Evolutionary conservation across 2,797 vertebrate species (phyloP).

Genomic region (Serranus cabrilla): DNA sequence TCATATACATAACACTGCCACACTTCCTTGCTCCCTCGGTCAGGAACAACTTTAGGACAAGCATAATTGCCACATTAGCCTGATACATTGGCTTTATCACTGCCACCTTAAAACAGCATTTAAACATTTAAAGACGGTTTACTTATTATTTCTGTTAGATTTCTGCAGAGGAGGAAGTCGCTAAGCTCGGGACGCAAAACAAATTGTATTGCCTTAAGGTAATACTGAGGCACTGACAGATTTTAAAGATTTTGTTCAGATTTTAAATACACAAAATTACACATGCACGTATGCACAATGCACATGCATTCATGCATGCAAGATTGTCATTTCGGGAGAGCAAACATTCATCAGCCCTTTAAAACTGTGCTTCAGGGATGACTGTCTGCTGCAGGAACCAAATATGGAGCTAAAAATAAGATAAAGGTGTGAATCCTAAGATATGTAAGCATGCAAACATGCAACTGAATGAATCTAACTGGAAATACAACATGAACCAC

Average conservation of each 20-base stretch:
- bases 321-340: slow-evolving; percentile 19
- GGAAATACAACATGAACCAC: not conserved
- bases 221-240: not conserved
- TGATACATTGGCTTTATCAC: not conserved
- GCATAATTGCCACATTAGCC: slow-evolving; percentile 2
- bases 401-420: slow-evolving; percentile 7
- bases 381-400: not conserved
- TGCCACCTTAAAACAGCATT: not conserved
- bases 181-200: not conserved
- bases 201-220: not conserved
- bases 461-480: not conserved
- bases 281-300: not conserved
- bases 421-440: not conserved
- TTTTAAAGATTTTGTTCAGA: slow-evolving; percentile 22
- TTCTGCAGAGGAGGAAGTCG: not conserved
- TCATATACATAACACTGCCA: slow-evolving; percentile 39
- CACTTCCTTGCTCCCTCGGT: slow-evolving; percentile 25
- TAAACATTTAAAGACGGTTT: not conserved
- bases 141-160: slow-evolving; percentile 7
- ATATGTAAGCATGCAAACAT: not conserved
- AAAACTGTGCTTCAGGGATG: slow-evolving; percentile 5
- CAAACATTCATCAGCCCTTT: slow-evolving; percentile 26
- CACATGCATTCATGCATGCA: slow-evolving; percentile 21
- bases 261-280: slow-evolving; percentile 14
- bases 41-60: slow-evolving; percentile 38